A percentile compares a stretch with the other conserved stretches of the same genome.
Evolutionary conservation across 1,140 invertebrate genomes (phyloP).

Genomic region (Anadara kagoshimensis): DNA sequence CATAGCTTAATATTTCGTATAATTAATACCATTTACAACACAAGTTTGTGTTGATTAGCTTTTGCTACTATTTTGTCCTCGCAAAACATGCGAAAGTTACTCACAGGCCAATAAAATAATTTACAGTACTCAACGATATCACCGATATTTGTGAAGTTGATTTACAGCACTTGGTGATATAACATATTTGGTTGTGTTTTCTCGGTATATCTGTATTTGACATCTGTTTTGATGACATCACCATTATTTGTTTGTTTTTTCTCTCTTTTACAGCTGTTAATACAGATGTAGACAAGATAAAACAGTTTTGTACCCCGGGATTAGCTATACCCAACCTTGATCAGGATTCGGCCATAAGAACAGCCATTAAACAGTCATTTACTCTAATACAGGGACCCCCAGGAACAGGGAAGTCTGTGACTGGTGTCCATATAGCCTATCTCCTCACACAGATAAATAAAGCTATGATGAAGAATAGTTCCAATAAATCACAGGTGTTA

Average conservation of each 20-base stretch:
- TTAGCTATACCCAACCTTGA: conserved; percentile 37
- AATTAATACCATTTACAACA: no score
- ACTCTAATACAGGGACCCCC: conserved; percentile 63
- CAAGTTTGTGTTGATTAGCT: no score
- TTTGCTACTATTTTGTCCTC: no score
- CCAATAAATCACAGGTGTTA: conserved; percentile 54
- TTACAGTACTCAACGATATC: no score
- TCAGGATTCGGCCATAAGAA: conserved; percentile 56
- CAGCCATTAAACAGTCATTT: conserved; percentile 55
- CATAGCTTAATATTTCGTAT: no score
- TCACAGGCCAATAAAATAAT: no score
- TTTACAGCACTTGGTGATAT: no score
- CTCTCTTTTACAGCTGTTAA: conserved; percentile 48
- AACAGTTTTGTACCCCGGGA: conserved; percentile 24
- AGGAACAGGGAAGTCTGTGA: conserved; percentile 67
- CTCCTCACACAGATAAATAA: conserved; percentile 57
- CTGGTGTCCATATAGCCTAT: conserved; percentile 52
- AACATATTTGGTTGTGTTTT: no score
- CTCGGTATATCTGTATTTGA: no score
- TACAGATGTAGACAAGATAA: conserved; percentile 48
- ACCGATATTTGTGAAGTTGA: no score
- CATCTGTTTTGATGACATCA: no score
- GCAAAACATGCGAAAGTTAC: no score
- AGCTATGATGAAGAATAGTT: conserved; percentile 16
- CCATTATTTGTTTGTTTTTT: neutral